These are phyloP conservation scores for Muscina levida DNA, from an alignment of 2,888 invertebrate genomes.

Conservation along the genomic window DNA sequence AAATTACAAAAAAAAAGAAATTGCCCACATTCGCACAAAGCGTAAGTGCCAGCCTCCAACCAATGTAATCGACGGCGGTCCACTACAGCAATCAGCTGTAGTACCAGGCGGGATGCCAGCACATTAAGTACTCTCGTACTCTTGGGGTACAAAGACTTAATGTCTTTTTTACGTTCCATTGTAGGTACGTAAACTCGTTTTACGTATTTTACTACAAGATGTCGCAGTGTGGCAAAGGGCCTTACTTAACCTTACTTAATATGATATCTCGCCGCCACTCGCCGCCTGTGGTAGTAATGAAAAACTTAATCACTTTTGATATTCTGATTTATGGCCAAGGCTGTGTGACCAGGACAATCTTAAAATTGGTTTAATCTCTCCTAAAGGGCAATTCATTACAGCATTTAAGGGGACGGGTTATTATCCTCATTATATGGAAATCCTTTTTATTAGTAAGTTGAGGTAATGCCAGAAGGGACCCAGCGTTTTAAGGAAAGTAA, in stretches of 20 bases:
- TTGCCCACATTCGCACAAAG: conserved; percentile 1
- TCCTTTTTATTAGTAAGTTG: too few species aligned
- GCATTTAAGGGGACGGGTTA: conserved; percentile 10
- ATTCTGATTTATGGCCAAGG: conserved; percentile 26
- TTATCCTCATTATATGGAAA: conserved; percentile 7
- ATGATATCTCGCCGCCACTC: conserved; percentile 7
- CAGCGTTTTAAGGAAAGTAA: too few species aligned
- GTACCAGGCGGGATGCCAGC: neutral
- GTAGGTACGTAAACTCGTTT: neutral
- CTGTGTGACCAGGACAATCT: conserved; percentile 18
- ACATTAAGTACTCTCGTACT: conserved; percentile 16
- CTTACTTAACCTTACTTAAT: too few species aligned
- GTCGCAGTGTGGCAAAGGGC: neutral
- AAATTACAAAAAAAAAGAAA: conserved; percentile 49
- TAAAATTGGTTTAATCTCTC: conserved; percentile 32
- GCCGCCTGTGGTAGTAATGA: conserved; percentile 22
- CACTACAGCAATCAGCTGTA: neutral
- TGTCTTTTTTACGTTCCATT: conserved; percentile 30
- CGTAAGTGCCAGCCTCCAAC: neutral
- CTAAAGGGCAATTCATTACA: conserved; percentile 33
- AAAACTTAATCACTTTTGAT: conserved; percentile 35
- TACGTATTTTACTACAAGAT: too few species aligned
- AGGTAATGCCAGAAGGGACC: too few species aligned
- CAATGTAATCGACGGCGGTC: neutral
- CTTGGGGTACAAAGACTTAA: neutral